phyloP scores from a whole-genome alignment of 2,797 vertebrate species.

The Helostoma temminkii region DNA sequence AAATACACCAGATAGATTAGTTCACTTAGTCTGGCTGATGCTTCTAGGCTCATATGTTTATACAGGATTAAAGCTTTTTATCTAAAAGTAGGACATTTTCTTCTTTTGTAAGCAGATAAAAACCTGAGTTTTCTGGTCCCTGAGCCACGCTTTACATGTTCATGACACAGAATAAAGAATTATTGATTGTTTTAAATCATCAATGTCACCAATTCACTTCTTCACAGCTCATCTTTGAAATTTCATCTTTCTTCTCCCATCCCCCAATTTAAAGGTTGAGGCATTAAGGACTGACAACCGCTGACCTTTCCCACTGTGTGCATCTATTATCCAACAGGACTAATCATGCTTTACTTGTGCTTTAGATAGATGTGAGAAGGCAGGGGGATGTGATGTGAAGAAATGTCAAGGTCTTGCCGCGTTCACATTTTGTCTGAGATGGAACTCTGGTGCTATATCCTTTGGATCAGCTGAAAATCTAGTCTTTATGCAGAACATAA shows the following conservation, averaged over 20 bases:
- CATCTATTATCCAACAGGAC: slow-evolving; percentile 79
- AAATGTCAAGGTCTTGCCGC: slow-evolving; percentile 79
- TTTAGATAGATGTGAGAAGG: slow-evolving; percentile 69
- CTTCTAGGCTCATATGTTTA: slow-evolving; percentile 5
- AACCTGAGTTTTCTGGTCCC: not conserved
- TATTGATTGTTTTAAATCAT: slow-evolving; percentile 49
- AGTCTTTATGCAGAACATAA: slow-evolving; percentile 9
- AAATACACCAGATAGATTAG: slow-evolving; percentile 21
- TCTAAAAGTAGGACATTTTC: slow-evolving; percentile 3
- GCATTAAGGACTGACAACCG: slow-evolving; percentile 78
- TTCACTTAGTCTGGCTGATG: slow-evolving; percentile 14
- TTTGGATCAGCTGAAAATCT: slow-evolving; percentile 53
- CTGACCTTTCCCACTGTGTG: slow-evolving; percentile 77
- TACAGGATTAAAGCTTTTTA: not conserved
- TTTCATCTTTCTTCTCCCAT: slow-evolving; percentile 50
- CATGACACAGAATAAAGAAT: slow-evolving; percentile 41
- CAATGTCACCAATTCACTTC: slow-evolving; percentile 24
- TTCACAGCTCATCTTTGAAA: slow-evolving; percentile 33
- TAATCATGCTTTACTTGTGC: slow-evolving; percentile 76
- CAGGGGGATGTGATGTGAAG: slow-evolving; percentile 62
- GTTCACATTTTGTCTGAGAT: slow-evolving; percentile 64
- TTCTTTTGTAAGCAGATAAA: not conserved
- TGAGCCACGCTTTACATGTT: slow-evolving; percentile 22
- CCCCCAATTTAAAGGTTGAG: slow-evolving; percentile 79
- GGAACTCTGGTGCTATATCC: slow-evolving; percentile 47